Percentiles rank a stretch among this genome's conserved stretches.
phyloP scores from a whole-genome alignment of 2,888 invertebrate genomes.

The Barypeithes pellucidus region DNA sequence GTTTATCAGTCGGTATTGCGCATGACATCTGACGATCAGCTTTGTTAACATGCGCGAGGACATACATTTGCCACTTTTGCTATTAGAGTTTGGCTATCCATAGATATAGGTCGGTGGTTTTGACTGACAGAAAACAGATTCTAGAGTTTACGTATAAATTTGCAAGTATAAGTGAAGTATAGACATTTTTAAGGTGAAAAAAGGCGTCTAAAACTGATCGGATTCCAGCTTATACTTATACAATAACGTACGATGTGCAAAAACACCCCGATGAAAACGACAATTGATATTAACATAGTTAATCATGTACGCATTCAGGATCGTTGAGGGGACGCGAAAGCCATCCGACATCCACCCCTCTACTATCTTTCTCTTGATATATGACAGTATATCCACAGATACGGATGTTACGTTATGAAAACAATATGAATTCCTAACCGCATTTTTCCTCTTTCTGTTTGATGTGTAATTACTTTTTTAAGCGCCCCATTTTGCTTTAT shows the following conservation, averaged over 20 bases:
- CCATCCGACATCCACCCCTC: conserved; percentile 57
- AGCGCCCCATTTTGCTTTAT: conserved; percentile 57
- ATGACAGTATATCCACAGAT: conserved; percentile 67
- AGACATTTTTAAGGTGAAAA: too few relatives aligned
- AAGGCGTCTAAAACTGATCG: too few relatives aligned
- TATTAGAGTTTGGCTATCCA: too few relatives aligned
- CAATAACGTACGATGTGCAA: conserved; percentile 16
- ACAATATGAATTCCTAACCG: conserved; percentile 72
- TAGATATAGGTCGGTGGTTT: too few relatives aligned
- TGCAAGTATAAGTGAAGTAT: too few relatives aligned
- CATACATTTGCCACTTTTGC: too few relatives aligned
- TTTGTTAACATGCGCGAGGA: too few relatives aligned
- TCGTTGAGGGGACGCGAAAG: conserved; percentile 42
- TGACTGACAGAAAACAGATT: too few relatives aligned
- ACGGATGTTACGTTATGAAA: conserved; percentile 69
- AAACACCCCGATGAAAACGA: conserved; percentile 56
- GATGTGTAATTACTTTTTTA: conserved; percentile 71
- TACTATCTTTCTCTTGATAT: conserved; percentile 67
- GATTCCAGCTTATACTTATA: not conserved
- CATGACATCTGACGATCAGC: too few relatives aligned
- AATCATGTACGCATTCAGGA: conserved; percentile 66
- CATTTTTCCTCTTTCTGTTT: conserved; percentile 70
- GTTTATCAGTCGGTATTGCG: too few relatives aligned
- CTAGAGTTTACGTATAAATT: too few relatives aligned
- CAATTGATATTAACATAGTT: conserved; percentile 70